Conservation (phyloP, 2,113 vertebrate species). For the Passer montanus region DNA sequence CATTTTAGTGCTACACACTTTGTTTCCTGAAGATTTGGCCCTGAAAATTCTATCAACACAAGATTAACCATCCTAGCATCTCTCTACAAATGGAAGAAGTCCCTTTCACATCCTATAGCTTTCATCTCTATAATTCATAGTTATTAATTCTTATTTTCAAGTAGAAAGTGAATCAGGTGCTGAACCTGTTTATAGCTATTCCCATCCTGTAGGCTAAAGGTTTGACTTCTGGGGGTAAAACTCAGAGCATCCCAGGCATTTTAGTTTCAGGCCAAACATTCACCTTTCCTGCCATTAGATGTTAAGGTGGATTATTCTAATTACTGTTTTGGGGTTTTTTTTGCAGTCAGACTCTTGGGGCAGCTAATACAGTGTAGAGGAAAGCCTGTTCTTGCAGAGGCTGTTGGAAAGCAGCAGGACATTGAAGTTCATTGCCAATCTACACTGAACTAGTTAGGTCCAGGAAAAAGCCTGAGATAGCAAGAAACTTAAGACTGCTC, state of each 20-base stretch:
- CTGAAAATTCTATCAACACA: background rate
- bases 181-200: background rate
- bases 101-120: background rate
- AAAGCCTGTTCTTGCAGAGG: background rate
- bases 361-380: background rate
- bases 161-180: background rate
- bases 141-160: background rate
- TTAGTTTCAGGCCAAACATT: background rate
- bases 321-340: background rate
- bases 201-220: background rate
- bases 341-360: rapidly evolving
- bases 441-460: background rate
- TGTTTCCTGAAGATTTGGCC: background rate
- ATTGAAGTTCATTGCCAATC: background rate
- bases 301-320: background rate
- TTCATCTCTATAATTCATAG: background rate
- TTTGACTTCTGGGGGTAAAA: background rate
- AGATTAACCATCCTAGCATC: background rate
- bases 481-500: background rate
- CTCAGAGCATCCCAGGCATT: background rate
- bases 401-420: background rate
- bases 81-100: background rate
- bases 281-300: background rate
- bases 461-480: background rate
- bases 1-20: background rate